A percentile compares a stretch with the other conserved stretches of the same genome.
Evolutionary conservation across 2,888 invertebrate genomes (phyloP).

Genomic region (Xestia sexstrigata): DNA sequence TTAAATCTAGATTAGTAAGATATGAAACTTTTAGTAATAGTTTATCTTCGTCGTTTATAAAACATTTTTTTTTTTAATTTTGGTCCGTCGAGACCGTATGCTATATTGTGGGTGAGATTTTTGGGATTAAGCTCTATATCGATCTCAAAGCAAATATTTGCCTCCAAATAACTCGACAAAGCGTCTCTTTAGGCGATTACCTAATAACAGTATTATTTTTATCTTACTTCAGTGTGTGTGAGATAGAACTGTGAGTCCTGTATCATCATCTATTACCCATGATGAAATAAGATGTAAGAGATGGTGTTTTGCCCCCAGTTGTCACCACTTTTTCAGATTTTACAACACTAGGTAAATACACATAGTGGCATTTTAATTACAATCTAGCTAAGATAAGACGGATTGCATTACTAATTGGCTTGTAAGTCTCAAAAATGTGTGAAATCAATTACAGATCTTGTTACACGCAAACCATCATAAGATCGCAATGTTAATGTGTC

Average conservation of each 20-base stretch:
- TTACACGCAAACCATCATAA: conserved; percentile 37
- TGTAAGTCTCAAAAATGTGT: conserved; percentile 30
- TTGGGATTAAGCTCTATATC: no score
- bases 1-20: not conserved
- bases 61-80: no score
- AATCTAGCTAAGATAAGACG: conserved; percentile 51
- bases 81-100: not conserved
- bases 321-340: not conserved
- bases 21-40: no score
- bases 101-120: not conserved
- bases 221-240: no score
- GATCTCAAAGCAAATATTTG: no score
- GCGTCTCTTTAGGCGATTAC: no score
- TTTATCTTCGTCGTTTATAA: not conserved
- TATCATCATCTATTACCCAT: no score
- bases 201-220: no score
- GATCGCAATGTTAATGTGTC: not conserved
- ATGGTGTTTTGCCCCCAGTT: not conserved
- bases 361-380: not conserved
- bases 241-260: not conserved
- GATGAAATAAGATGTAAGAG: not conserved
- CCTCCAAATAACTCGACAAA: no score
- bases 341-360: not conserved
- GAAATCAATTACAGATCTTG: conserved; percentile 66
- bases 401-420: conserved; percentile 37